Percentiles rank a stretch among this genome's conserved stretches.
phyloP scores from a whole-genome alignment of 1,140 invertebrate genomes.

The Steinernema feltiae region DNA sequence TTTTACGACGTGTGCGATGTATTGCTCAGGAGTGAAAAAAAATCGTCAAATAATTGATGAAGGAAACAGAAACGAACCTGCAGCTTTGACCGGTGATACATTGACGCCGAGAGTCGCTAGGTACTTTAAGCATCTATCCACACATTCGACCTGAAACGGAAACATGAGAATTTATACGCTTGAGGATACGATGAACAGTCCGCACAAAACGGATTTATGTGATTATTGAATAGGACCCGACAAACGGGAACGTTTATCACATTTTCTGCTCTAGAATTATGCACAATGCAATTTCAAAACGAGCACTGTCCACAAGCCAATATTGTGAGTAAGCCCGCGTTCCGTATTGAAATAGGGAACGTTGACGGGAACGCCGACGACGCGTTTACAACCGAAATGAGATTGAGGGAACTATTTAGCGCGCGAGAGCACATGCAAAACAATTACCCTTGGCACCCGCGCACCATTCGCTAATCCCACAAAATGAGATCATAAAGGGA shows the following conservation, averaged over 20 bases:
- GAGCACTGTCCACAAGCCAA: no score
- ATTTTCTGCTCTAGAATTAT: neutral
- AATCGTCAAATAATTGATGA: no score
- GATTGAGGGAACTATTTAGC: conserved; percentile 1
- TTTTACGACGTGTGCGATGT: no score
- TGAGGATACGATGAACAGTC: neutral
- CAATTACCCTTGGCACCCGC: conserved; percentile 1
- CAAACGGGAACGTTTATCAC: neutral
- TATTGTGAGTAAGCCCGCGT: no score
- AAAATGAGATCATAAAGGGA: conserved; percentile 13
- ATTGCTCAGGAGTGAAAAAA: no score
- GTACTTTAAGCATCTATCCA: conserved; percentile 31
- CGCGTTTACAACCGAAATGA: neutral
- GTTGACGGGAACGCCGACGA: no score
- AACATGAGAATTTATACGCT: neutral
- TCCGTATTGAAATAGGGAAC: no score
- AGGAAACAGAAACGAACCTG: conserved; percentile 21
- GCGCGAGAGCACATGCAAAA: neutral
- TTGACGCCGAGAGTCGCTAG: conserved; percentile 30
- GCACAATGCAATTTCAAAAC: neutral
- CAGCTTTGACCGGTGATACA: conserved; percentile 23
- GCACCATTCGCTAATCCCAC: conserved; percentile 8
- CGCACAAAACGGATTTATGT: neutral
- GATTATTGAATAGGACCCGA: neutral
- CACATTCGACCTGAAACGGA: conserved; percentile 24